These are phyloP conservation scores for Nycticebus coucang DNA, from an alignment of 2,113 vertebrate species.

Conservation along the genomic window DNA sequence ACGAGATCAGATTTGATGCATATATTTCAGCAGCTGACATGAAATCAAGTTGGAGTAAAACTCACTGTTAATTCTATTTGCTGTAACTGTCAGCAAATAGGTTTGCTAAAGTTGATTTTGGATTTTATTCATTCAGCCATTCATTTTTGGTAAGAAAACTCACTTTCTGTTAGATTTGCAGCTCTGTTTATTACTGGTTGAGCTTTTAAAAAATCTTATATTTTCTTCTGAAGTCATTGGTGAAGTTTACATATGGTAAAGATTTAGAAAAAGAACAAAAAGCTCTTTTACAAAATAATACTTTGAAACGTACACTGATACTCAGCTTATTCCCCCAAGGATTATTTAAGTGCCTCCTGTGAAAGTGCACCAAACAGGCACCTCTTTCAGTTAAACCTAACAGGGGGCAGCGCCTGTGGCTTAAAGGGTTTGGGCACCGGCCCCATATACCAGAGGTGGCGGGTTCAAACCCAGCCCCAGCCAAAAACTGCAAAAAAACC, in stretches of 20 bases:
- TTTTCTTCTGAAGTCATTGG: background rate
- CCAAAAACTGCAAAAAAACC: no score
- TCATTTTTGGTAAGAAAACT: background rate
- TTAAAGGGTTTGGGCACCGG: no score
- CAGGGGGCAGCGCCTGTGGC: no score
- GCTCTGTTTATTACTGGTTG: background rate
- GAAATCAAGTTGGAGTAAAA: background rate
- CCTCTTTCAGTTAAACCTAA: background rate
- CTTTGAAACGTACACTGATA: background rate
- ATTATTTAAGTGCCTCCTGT: background rate
- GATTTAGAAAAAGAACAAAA: background rate
- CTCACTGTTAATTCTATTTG: background rate
- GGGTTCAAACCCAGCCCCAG: no score
- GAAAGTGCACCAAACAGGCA: background rate
- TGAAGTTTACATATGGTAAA: background rate
- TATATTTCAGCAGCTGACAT: background rate
- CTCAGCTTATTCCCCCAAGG: background rate
- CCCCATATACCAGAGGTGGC: no score
- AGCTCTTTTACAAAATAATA: constrained; percentile 5
- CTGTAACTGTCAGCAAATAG: background rate
- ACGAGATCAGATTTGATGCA: background rate
- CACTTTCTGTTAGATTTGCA: background rate
- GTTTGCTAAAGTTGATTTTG: background rate
- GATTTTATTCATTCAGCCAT: background rate
- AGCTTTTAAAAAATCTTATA: background rate